phyloP scores from a whole-genome alignment of 2,113 vertebrate species.

The Callorhinus ursinus region DNA sequence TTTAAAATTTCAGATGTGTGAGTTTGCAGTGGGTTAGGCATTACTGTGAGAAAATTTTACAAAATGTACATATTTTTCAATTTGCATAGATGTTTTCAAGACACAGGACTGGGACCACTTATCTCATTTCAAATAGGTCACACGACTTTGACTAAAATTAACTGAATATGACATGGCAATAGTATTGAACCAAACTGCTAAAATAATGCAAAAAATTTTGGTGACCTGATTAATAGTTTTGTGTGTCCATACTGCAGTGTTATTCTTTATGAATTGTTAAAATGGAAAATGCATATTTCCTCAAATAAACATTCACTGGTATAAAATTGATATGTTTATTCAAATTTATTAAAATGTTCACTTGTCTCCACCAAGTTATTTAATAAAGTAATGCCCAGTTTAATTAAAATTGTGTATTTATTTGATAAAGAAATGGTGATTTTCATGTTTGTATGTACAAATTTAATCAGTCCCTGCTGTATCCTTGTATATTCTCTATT shows the following conservation, averaged over 20 bases:
- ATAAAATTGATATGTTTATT: not conserved
- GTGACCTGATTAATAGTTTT: not conserved
- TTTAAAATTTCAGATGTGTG: not conserved
- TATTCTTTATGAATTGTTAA: slow-evolving; percentile 18
- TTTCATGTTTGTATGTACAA: not conserved
- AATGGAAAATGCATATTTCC: not conserved
- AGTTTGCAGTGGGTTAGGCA: not conserved
- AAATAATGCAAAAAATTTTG: slow-evolving; percentile 1
- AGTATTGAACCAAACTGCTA: not conserved
- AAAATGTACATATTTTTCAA: not conserved
- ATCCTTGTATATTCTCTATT: slow-evolving; percentile 17
- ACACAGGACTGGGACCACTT: not conserved
- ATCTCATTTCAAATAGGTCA: not conserved
- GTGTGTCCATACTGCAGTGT: not conserved
- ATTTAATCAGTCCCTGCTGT: not conserved
- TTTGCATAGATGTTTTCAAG: not conserved
- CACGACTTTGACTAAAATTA: slow-evolving; percentile 15
- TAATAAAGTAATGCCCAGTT: not conserved
- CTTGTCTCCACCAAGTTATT: not conserved
- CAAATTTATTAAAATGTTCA: slow-evolving; percentile 26
- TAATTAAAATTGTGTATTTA: slow-evolving; percentile 22
- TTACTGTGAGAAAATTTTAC: not conserved
- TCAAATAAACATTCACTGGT: not conserved
- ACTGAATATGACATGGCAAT: not conserved
- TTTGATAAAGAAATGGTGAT: slow-evolving; percentile 3